A percentile compares a stretch with the other conserved stretches of the same genome.
Evolutionary conservation across 1,140 invertebrate species (phyloP).

Genomic region (Samia ricini): DNA sequence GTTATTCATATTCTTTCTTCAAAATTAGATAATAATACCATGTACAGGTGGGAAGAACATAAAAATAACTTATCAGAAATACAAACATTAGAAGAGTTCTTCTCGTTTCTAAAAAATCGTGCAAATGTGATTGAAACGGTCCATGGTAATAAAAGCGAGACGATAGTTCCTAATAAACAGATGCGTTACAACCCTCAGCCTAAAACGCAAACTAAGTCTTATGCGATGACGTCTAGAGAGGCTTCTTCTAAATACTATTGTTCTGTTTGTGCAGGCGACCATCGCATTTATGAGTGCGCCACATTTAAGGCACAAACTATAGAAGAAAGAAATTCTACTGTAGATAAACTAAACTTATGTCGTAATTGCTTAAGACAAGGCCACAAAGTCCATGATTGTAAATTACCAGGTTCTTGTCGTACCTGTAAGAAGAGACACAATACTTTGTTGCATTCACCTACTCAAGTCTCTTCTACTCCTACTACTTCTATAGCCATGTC

Average conservation of each 20-base stretch:
- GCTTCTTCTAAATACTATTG: background rate
- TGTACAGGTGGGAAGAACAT: constrained; percentile 15
- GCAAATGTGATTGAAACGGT: constrained; percentile 12
- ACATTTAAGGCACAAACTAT: background rate
- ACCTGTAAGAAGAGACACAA: constrained; percentile 2
- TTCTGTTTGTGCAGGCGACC: background rate
- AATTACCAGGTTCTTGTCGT: background rate
- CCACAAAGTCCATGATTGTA: background rate
- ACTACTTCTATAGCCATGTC: background rate
- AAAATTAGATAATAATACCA: constrained; percentile 11
- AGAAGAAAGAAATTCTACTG: background rate
- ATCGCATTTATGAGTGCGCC: constrained; percentile 2
- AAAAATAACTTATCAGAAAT: background rate
- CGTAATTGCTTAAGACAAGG: constrained; percentile 2
- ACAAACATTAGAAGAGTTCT: constrained; percentile 9
- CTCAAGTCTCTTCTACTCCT: no score
- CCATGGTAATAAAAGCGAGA: background rate
- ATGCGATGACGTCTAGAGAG: background rate
- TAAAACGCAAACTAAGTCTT: background rate
- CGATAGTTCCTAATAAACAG: background rate
- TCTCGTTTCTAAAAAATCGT: constrained; percentile 6
- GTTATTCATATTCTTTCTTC: constrained; percentile 1
- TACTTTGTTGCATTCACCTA: background rate
- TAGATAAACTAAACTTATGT: background rate
- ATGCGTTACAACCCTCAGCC: no score